phyloP scores from a whole-genome alignment of 2,113 vertebrate genomes.

The Nothoprocta pentlandii region DNA sequence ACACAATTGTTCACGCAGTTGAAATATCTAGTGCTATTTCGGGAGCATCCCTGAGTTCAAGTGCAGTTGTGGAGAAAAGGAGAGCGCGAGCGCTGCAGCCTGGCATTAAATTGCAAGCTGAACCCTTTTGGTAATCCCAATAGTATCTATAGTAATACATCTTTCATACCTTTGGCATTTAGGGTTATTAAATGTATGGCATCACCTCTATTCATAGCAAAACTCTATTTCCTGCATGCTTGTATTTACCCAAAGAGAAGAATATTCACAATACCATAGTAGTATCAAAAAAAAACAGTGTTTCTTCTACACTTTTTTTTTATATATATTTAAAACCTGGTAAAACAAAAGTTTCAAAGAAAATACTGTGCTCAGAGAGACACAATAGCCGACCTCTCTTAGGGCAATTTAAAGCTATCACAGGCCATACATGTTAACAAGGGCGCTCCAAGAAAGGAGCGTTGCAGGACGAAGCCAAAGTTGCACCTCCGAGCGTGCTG shows the following conservation, averaged over 20 bases:
- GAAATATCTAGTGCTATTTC: conserved; percentile 38
- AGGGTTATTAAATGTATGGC: conserved; percentile 5
- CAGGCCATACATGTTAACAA: neutral
- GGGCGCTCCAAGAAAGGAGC: neutral
- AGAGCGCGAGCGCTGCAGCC: neutral
- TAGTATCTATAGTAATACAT: neutral
- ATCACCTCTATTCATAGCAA: conserved; percentile 21
- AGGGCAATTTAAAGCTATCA: neutral
- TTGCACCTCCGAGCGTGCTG: neutral
- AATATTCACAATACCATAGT: neutral
- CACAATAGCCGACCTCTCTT: neutral
- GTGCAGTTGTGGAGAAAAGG: neutral
- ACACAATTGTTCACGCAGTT: neutral
- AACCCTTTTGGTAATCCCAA: conserved; percentile 5
- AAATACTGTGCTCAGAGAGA: neutral
- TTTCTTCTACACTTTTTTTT: neutral
- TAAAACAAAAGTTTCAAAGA: neutral
- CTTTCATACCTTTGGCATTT: conserved; percentile 21
- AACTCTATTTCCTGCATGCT: neutral
- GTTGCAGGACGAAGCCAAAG: neutral
- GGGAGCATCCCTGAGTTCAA: neutral
- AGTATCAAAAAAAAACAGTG: neutral
- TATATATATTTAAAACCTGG: neutral
- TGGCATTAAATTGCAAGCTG: neutral
- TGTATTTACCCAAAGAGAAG: neutral